phyloP scores from a whole-genome alignment of 1,140 invertebrate genomes.

The Metaphire vulgaris region DNA sequence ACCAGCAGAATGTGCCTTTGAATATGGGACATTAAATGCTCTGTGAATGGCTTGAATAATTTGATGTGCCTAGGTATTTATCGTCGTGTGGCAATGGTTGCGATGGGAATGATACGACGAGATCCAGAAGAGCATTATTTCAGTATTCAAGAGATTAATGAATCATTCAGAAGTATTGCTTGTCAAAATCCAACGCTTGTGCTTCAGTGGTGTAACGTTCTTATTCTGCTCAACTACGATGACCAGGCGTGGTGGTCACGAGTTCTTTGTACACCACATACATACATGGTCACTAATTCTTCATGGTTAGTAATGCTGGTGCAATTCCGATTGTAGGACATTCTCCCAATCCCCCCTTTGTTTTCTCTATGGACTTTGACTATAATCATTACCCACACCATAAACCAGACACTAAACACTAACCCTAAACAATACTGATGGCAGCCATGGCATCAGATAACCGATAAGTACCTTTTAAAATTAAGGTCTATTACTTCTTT shows the following conservation, averaged over 20 bases:
- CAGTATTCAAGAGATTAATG: conserved; percentile 54
- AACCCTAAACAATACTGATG: no score
- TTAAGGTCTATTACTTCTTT: no score
- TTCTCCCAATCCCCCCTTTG: conserved; percentile 20
- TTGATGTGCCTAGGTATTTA: conserved; percentile 61
- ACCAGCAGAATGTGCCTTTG: no score
- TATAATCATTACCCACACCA: no score
- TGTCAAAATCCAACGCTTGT: conserved; percentile 58
- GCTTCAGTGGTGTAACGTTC: conserved; percentile 65
- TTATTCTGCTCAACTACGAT: conserved; percentile 63
- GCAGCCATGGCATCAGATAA: no score
- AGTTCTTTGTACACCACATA: conserved; percentile 54
- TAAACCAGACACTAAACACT: no score
- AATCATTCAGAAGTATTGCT: conserved; percentile 55
- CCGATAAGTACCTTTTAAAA: no score
- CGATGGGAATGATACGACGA: conserved; percentile 55
- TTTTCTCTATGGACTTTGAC: no score
- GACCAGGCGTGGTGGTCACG: conserved; percentile 60
- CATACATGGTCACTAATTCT: conserved; percentile 40
- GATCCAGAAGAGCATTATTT: conserved; percentile 46
- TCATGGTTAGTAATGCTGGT: conserved; percentile 36
- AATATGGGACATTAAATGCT: no score
- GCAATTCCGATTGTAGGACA: neutral
- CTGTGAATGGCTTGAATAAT: no score
- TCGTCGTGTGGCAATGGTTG: conserved; percentile 58